phyloP scores from a whole-genome alignment of 92 coral and sea anemone genomes.

The Montipora capitata region DNA sequence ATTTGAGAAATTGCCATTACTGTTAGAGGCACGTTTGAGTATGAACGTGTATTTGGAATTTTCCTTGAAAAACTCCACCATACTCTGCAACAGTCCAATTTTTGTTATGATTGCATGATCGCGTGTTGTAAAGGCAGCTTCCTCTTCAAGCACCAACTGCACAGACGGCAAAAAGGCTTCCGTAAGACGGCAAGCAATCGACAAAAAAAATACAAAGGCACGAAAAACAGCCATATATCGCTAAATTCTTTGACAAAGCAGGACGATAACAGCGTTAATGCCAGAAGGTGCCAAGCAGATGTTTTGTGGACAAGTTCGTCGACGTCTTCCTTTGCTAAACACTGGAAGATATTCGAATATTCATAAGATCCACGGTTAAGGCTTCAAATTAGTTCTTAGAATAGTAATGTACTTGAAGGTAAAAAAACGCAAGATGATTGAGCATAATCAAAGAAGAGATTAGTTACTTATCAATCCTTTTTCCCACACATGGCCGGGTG shows the following conservation, averaged over 20 bases:
- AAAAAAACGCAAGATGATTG: too few species aligned
- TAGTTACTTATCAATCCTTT: too few species aligned
- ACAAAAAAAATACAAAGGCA: conserved; percentile 40
- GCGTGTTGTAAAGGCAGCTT: conserved; percentile 15
- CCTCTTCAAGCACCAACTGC: not conserved
- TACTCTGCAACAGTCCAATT: conserved; percentile 36
- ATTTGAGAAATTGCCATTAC: not conserved
- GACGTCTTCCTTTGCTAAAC: not conserved
- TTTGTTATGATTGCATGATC: conserved; percentile 48
- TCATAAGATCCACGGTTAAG: conserved; percentile 3
- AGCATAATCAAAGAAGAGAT: too few species aligned
- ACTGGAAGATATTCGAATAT: conserved; percentile 27
- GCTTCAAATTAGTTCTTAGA: not conserved
- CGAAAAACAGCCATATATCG: conserved; percentile 44
- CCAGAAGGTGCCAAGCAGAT: not conserved
- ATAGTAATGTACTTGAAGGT: conserved; percentile 8
- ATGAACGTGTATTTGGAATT: conserved; percentile 23
- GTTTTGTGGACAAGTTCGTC: too few species aligned
- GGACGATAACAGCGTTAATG: conserved; percentile 16
- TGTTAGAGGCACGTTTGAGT: not conserved
- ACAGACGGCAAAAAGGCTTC: conserved; percentile 43
- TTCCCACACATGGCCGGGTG: too few species aligned
- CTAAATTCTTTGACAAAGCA: conserved; percentile 8
- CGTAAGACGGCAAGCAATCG: not conserved
- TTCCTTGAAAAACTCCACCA: conserved; percentile 21